Base-by-base conservation (phyloP, 1,140 invertebrate species). In the Paracyclopina nana region DNA sequence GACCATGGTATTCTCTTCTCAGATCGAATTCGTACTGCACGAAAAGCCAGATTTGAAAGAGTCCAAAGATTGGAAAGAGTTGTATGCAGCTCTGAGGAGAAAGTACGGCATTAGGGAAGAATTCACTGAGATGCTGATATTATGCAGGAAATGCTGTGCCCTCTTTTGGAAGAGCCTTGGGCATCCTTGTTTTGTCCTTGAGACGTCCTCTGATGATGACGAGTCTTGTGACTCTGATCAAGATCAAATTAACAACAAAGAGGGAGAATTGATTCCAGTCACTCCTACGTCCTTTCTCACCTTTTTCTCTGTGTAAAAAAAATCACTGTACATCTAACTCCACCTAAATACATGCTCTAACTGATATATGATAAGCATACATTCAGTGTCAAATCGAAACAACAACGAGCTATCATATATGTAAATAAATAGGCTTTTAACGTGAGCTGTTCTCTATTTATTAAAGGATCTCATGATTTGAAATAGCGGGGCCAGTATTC, bases 1-100 rank as follows among this genome's bases (percentile, higher is more conserved):
- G n/a, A n/a, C n/a, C n/a, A n/a, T n/a, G n/a, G n/a, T n/a, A n/a
- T n/a, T n/a, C n/a, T n/a, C n/a, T n/a, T n/a, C n/a, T n/a, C 48
- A 50, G 40, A 50, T 50, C 26, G 48, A 50, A 25, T 50, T 18
- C 18, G n/a, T 50, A 11, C 20, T 50, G 22, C 27, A 48, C 12
- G 20, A 48, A 34, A 16, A 50, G n/a, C 24, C 29, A 3, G 28
- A 38, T 14, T 40, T 50, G 5, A 50, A 20, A 29, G 48, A 40
- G 14, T 20, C 16, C 20, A 28, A 28, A 22, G 25, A 28, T 28
- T 48, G 34, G 29, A 50, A 50, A 26, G 14, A n/a, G 14, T n/a
- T 50, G 9, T 50, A 50, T 16, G 20, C 40, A 30, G 22, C 48
- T 20, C 34, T 50, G 25, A 38, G 34, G 20, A 41, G 30, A 25